Conservation (phyloP, 1,140 invertebrate genomes). For the Trichonephila inaurata region DNA sequence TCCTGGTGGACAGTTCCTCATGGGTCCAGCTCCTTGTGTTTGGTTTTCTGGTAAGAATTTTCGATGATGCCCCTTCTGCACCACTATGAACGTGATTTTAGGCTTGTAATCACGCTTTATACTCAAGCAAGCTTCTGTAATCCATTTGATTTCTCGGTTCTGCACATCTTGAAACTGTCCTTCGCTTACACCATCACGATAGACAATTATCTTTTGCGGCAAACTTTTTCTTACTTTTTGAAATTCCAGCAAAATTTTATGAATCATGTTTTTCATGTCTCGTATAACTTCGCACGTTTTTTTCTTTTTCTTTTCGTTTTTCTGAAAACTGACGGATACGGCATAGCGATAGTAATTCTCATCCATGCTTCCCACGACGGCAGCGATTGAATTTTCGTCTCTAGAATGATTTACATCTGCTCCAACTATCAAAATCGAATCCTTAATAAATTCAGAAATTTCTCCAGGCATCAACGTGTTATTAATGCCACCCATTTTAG, state of each 20-base stretch:
- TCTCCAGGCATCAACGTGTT: slow-evolving; percentile 1
- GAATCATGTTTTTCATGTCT: slow-evolving; percentile 87
- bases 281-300: slow-evolving; percentile 70
- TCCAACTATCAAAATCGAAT: slow-evolving; percentile 87
- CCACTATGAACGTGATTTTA: slow-evolving; percentile 78
- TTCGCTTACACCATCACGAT: slow-evolving; percentile 82
- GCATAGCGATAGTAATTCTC: slow-evolving; percentile 71
- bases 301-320: slow-evolving; percentile 59
- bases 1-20: slow-evolving; percentile 89
- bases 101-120: slow-evolving; percentile 81
- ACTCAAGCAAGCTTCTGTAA: slow-evolving; percentile 70
- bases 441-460: slow-evolving; percentile 79
- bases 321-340: slow-evolving; percentile 70
- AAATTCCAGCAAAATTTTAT: slow-evolving; percentile 82
- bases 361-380: slow-evolving; percentile 81
- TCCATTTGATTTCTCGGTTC: slow-evolving; percentile 76
- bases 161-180: slow-evolving; percentile 81
- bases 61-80: slow-evolving; percentile 78
- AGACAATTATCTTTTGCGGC: slow-evolving; percentile 81
- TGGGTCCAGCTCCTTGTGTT: slow-evolving; percentile 78
- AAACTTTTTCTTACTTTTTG: slow-evolving; percentile 61
- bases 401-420: slow-evolving; percentile 93
- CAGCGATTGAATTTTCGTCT: slow-evolving; percentile 90
- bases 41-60: slow-evolving; percentile 77
- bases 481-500: slow-evolving; percentile 92